phyloP scores from a whole-genome alignment of 2,797 vertebrate species.

The Rhinichthys osculus region DNA sequence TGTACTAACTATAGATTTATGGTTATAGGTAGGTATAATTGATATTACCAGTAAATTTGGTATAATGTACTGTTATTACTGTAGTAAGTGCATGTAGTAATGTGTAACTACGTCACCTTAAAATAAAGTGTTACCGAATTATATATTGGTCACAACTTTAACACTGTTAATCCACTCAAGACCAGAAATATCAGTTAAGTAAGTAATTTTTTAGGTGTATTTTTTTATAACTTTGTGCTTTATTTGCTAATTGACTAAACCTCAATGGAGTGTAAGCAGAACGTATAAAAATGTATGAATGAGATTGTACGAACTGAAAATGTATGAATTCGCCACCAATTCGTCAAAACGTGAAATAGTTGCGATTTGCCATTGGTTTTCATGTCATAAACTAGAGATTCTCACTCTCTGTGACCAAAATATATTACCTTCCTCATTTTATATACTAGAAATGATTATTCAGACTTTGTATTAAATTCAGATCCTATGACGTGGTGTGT shows the following conservation, averaged over 20 bases:
- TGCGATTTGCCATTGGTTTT: not conserved
- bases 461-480: not conserved
- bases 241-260: not conserved
- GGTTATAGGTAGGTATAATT: too few species aligned
- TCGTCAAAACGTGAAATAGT: not conserved
- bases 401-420: not conserved
- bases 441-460: slow-evolving; percentile 3
- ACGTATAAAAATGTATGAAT: not conserved
- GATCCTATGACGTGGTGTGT: not conserved
- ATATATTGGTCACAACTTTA: not conserved
- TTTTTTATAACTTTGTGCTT: not conserved
- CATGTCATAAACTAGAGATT: not conserved
- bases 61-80: not conserved
- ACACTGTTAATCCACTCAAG: not conserved
- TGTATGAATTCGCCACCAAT: not conserved
- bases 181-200: not conserved
- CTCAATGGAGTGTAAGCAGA: not conserved
- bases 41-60: too few species aligned
- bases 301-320: not conserved
- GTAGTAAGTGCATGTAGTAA: not conserved
- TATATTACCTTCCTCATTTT: not conserved
- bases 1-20: too few species aligned
- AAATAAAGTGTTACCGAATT: not conserved
- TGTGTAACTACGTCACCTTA: not conserved
- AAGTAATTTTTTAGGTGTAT: not conserved